Percentiles rank a stretch among this genome's conserved stretches.
Conservation (phyloP, 2,113 vertebrate species). For the Phyllostomus discolor region DNA sequence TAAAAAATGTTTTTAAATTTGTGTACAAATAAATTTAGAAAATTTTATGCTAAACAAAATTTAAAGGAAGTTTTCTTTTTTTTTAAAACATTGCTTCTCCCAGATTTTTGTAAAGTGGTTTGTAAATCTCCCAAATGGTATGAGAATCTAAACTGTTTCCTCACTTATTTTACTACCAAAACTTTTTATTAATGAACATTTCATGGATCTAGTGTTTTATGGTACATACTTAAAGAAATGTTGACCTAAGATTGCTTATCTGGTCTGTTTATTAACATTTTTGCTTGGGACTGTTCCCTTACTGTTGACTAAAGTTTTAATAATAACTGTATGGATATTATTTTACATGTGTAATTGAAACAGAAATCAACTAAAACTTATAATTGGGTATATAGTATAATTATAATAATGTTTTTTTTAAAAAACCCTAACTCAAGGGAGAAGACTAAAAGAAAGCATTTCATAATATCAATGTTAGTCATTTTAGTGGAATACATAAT, state of each 20-base stretch:
- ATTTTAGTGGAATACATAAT: not conserved
- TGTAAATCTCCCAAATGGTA: not conserved
- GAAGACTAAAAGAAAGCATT: not conserved
- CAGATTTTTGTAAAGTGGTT: not conserved
- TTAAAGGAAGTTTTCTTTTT: not conserved
- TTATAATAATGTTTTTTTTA: not conserved
- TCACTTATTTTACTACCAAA: not conserved
- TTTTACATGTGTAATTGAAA: not conserved
- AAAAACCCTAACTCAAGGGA: not conserved
- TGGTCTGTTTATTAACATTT: not conserved
- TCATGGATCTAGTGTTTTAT: not conserved
- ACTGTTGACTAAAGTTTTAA: not conserved
- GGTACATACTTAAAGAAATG: not conserved
- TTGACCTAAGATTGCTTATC: not conserved
- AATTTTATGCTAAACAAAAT: not conserved
- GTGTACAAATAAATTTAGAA: not conserved
- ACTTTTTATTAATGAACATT: not conserved
- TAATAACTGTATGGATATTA: not conserved
- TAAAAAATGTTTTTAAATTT: not conserved
- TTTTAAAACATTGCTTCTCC: not conserved
- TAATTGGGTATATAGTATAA: not conserved
- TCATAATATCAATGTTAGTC: not conserved
- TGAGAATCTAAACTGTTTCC: not conserved
- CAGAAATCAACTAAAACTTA: not conserved
- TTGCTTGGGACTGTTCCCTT: not conserved